Evolutionary conservation across 2,113 vertebrate species (phyloP), one percentile per base, ranked within the genome.

Genomic region (Sinosuthora webbiana): DNA sequence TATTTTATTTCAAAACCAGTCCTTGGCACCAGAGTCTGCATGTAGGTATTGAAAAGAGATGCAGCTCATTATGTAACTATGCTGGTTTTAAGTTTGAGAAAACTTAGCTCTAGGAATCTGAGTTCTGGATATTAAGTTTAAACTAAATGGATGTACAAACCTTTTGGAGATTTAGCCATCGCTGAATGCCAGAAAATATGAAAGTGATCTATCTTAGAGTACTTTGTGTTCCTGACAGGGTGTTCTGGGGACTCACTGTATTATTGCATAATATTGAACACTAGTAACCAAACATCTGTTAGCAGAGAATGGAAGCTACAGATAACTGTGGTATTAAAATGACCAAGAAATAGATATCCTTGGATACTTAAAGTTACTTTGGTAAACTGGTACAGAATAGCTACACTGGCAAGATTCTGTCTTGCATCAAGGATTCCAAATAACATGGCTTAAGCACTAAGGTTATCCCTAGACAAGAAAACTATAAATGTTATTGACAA

Each of bases 221-320:
- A 95, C 93, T 89, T 63, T 69, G 59, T 97, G 95, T 97, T 96
- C 93, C 67, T 89, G 60, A 92, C 86, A 64, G 47, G n/a, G 70
- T 85, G 84, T 94, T 96, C 80, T 95, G 67, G 81, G 63, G 90
- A 92, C 75, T 92, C 52, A 49, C 37, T 92, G 37, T 87, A 70
- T 95, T 91, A 94, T 96, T 96, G 89, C 90, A 73, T 90, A 94
- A 94, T 78, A 42, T 19, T 91, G 56, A 84, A 90, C 56, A 75
- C 64, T 22, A 79, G 45, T 63, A 82, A 80, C 87, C 83, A 93
- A 93, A 93, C 93, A 96, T 93, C 91, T 95, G 94, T 81, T 90
- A 91, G 69, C n/a, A 75, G 33, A 57, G 63, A 83, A 81, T 44
- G 45, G 41, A 68, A 88, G 59, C 14, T 91, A 56, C 41, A 85